Conservation (phyloP, 1,140 invertebrate genomes). For the Chrysomallon squamiferum region DNA sequence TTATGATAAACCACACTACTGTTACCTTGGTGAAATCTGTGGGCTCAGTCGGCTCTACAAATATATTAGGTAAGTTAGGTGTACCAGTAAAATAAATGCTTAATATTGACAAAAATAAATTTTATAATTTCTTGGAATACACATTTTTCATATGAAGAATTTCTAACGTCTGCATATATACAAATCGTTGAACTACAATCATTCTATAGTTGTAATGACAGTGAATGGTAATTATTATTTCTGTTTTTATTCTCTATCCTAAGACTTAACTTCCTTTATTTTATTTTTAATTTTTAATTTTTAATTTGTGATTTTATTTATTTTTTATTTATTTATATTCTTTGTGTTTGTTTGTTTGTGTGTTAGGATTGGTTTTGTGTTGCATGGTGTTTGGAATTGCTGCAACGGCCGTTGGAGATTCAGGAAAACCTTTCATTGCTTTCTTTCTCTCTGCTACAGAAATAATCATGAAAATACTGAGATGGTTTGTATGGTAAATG, state of each 20-base stretch:
- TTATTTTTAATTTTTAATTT: neutral
- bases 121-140: neutral
- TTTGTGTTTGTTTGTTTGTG: no score
- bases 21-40: neutral
- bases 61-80: neutral
- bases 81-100: neutral
- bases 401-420: conserved; percentile 85
- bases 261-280: neutral
- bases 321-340: no score
- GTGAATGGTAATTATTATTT: neutral
- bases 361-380: conserved; percentile 42
- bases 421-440: conserved; percentile 38
- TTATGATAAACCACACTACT: neutral
- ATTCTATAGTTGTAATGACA: neutral
- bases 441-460: conserved; percentile 52
- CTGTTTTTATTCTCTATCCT: no score
- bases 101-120: neutral
- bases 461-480: conserved; percentile 43
- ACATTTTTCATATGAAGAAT: neutral
- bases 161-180: neutral
- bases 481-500: conserved; percentile 42
- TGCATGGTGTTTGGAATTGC: conserved; percentile 66
- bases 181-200: neutral
- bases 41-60: neutral
- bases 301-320: no score